phyloP scores from a whole-genome alignment of 2,113 vertebrate genomes.

The Hemiprocne comata region DNA sequence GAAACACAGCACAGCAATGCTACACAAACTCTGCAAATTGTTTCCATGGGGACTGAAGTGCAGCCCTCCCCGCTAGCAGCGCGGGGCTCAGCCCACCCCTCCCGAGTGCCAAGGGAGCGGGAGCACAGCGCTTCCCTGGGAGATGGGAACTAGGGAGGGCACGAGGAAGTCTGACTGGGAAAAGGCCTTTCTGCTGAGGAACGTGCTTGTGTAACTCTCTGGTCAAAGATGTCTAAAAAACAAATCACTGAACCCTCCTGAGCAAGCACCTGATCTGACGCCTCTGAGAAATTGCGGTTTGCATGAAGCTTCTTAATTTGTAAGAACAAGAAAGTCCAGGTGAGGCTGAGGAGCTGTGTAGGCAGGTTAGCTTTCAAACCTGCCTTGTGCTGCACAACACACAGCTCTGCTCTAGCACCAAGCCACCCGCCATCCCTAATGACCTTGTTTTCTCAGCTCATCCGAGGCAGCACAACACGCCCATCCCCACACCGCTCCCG shows the following conservation, averaged over 20 bases:
- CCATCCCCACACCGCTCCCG: background rate
- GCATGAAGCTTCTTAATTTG: background rate
- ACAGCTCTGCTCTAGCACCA: background rate
- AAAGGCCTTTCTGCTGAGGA: background rate
- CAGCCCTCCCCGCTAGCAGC: too few relatives aligned
- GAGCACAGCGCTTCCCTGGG: background rate
- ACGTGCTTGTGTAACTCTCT: background rate
- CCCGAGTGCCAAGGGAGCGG: background rate
- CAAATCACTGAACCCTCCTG: background rate
- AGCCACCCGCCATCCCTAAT: background rate
- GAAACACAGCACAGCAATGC: conserved; percentile 20
- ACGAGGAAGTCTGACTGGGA: background rate
- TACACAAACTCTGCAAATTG: conserved; percentile 56
- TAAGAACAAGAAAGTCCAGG: background rate
- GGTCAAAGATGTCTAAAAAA: background rate
- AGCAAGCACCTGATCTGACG: background rate
- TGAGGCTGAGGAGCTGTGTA: background rate
- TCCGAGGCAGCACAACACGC: background rate
- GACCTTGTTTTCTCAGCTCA: background rate
- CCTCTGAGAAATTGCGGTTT: background rate
- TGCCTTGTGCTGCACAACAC: background rate
- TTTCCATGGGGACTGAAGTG: conserved; percentile 66
- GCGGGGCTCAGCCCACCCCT: background rate
- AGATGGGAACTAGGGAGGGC: background rate
- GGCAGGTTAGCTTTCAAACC: background rate